These are phyloP conservation scores for Myiotriccus ornatus DNA, from an alignment of 2,797 vertebrate genomes.

Conservation along the genomic window DNA sequence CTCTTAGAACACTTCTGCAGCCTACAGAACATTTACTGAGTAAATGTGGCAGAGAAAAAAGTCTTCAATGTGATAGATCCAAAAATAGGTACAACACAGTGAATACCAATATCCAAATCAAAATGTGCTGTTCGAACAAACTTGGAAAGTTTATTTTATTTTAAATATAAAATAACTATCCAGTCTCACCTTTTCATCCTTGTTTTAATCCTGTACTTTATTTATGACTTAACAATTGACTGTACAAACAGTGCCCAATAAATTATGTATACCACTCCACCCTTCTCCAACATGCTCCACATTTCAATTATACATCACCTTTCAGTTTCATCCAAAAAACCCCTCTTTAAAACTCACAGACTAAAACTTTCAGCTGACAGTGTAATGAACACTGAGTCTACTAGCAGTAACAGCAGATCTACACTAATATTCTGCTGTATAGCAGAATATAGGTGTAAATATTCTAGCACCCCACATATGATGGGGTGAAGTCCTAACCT, in stretches of 20 bases:
- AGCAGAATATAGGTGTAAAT: neutral
- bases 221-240: slow-evolving; percentile 49
- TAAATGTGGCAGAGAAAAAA: neutral
- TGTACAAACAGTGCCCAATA: slow-evolving; percentile 26
- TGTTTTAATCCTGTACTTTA: slow-evolving; percentile 26
- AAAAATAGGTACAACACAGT: neutral
- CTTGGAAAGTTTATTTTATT: neutral
- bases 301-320: neutral
- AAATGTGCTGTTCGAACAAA: slow-evolving; percentile 27
- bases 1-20: neutral
- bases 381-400: neutral
- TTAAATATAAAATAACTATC: neutral
- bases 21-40: neutral
- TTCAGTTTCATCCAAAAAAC: neutral
- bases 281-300: neutral
- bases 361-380: neutral
- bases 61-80: neutral
- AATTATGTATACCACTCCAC: slow-evolving; percentile 24
- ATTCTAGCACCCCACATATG: neutral
- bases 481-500: neutral
- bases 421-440: neutral
- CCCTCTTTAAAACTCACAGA: neutral
- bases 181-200: slow-evolving; percentile 6
- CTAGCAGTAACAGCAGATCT: neutral
- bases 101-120: slow-evolving; percentile 34